Evolutionary conservation across 2,888 invertebrate genomes (phyloP).

Genomic region (Colletes collaris): DNA sequence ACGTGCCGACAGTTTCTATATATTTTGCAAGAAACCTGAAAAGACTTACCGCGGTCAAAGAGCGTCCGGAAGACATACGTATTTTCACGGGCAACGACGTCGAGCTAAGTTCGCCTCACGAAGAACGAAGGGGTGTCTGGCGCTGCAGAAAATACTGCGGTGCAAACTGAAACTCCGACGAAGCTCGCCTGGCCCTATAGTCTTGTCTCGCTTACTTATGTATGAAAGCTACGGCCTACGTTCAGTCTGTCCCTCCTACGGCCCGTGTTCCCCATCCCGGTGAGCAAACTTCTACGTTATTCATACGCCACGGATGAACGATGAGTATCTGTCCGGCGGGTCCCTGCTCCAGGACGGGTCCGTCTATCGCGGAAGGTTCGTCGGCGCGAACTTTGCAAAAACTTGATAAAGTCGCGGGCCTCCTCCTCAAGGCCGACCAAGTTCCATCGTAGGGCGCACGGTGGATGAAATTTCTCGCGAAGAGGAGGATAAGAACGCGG

Average conservation of each 20-base stretch:
- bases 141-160: conserved; percentile 67
- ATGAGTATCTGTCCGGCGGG: conserved; percentile 72
- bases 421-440: not conserved
- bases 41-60: no score
- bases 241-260: conserved; percentile 44
- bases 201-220: conserved; percentile 74
- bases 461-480: no score
- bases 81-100: conserved; percentile 49
- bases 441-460: not conserved
- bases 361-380: conserved; percentile 35
- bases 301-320: conserved; percentile 75
- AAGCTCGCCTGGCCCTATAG: conserved; percentile 37
- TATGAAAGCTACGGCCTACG: conserved; percentile 67
- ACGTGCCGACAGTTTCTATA: no score
- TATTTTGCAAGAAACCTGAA: no score
- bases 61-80: conserved; percentile 10
- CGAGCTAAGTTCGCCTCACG: conserved; percentile 29
- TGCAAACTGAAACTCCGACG: conserved; percentile 68
- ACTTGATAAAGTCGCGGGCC: conserved; percentile 10
- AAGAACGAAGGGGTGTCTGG: conserved; percentile 48
- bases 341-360: conserved; percentile 43
- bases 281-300: conserved; percentile 74
- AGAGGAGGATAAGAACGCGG: no score
- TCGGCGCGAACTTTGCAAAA: conserved; percentile 30
- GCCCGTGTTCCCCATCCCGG: conserved; percentile 39